Base-by-base conservation (phyloP, 2,888 invertebrate species). In the Agrochola litura region DNA sequence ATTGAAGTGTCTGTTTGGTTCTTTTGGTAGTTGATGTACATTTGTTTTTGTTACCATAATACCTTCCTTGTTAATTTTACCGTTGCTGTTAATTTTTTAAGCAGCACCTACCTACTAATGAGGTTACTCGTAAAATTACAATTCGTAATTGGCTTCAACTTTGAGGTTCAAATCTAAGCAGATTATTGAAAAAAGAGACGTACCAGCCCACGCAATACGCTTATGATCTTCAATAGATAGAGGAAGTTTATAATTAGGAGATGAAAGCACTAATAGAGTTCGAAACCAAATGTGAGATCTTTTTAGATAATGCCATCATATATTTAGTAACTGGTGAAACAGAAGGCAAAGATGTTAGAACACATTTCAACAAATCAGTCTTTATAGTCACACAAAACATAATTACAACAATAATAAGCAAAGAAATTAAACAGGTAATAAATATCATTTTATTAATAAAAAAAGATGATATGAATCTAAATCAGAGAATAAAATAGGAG, bases 361-460 rank as follows among this genome's bases (percentile, higher is more conserved):
- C 0, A 5, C 46, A 19, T 25, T 25, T 64, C 19, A 30, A 61
- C 10, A 41, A 68, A 9, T 41, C 2, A 41, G 5, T 56, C 16
- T 25, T 16, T 58, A 25, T 22, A 37, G n/a, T 41, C 6, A 46
- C 41, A 67, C 5, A 43, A 61, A 71, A 69, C 9, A 52, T 19
- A 71, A 65, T 41, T 61, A 63, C 6, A 68, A 65, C 9, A 71
- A 64, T 72, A 74, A 80, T 63, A 69, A 64, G 52, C 14, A 12
- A 60, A 41, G 16, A 69, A 46, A 85, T 58, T 2, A 76, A 81
- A 65, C 71, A 72, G 64, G 22, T 60, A 49, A 77, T 63, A 70
- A 70, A 85, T 74, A 65, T 37, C 19, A 54, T 61, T 58, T 61
- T 25, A 75, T 70, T 56, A 46, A 77, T 66, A 46, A 65, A 85